These are phyloP conservation scores for Alviniconcha marisindica DNA, from an alignment of 1,140 invertebrate genomes.

Conservation along the genomic window DNA sequence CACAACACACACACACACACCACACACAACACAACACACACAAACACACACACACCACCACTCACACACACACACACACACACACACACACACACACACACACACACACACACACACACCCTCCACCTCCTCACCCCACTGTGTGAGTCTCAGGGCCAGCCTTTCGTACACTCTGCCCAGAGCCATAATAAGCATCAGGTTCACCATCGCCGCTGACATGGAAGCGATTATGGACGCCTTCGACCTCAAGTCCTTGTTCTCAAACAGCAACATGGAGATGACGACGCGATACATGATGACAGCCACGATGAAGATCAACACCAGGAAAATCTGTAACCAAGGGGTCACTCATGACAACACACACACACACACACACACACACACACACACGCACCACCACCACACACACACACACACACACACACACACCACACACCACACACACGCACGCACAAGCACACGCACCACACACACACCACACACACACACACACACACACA, in stretches of 20 bases:
- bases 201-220: slow-evolving; percentile 84
- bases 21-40: no score
- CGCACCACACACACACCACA: neutral
- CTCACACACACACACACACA: no score
- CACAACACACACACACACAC: no score
- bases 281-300: slow-evolving; percentile 86
- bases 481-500: neutral
- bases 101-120: no score
- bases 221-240: slow-evolving; percentile 82
- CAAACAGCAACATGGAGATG: slow-evolving; percentile 81
- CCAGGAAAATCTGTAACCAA: slow-evolving; percentile 83
- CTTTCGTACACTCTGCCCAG: slow-evolving; percentile 88
- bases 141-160: slow-evolving; percentile 94
- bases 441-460: neutral
- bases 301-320: slow-evolving; percentile 85
- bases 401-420: no score
- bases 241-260: slow-evolving; percentile 79
- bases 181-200: slow-evolving; percentile 83
- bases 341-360: no score
- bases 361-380: no score
- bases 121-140: slow-evolving; percentile 84
- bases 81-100: no score
- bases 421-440: no score
- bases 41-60: no score
- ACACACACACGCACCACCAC: no score